Base-by-base conservation (phyloP, 2,113 vertebrate genomes). In the Epinephelus moara region DNA sequence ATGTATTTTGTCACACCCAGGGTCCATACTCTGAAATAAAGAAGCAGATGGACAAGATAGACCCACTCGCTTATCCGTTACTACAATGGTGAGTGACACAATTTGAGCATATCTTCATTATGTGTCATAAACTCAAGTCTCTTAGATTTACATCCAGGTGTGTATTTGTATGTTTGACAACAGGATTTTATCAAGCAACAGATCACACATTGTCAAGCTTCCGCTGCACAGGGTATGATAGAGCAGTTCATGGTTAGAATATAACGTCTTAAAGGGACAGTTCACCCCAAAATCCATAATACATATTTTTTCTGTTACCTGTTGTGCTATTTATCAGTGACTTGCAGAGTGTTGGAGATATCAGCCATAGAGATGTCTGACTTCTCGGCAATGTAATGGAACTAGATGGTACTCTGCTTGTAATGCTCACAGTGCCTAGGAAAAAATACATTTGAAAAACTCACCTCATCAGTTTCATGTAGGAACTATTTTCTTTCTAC, bases 101-200 rank as follows among this genome's bases (percentile, higher is more conserved):
- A 63, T 72, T 42, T 9, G 50, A 40, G 62, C 15, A 70, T 25
- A 42, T 37, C 59, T 55, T 47, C 1, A 13, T 27, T 62, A 17
- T 13, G 2, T 55, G 55, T 27, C 17, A 50, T 61, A 10, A 42
- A 30, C 27, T 76, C 23, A 6, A 27, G n/a, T 80, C 50, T 66
- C n/a, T 27, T 62, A 59, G 40, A 69, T 56, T 73, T 40, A 83
- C 75, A 52, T 72, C 14, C 30, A 74, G 19, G 4, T 80, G 23
- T 81, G 6, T 88, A 40, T 87, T 71, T 84, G 57, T 84, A 49
- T 89, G 42, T 93, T 82, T 89, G 53, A 64, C 50, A 70, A 84
- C 81, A 99, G 97, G 98, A 99, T 99, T 84, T 97, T 99, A 90
- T 97, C 96, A 75, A 99, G 97, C 94, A 99, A 99, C 97, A 96